Evolutionary conservation across 2,113 vertebrate genomes (phyloP).

Genomic region (Phoenicopterus ruber): DNA sequence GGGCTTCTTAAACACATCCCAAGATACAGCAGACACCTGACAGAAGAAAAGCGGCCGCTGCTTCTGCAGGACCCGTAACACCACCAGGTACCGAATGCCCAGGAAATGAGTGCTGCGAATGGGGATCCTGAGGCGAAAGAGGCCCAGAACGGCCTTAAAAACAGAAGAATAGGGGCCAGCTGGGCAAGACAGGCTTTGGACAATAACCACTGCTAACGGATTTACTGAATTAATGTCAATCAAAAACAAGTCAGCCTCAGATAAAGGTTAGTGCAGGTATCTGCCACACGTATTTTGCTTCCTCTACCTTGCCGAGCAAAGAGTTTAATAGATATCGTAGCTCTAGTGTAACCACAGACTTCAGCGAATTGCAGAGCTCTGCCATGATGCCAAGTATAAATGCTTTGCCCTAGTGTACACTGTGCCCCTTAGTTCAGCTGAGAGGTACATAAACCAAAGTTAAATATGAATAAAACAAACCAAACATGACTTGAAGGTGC

Average conservation of each 20-base stretch:
- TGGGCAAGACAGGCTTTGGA: not conserved
- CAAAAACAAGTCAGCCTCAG: not conserved
- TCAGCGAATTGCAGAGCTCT: not conserved
- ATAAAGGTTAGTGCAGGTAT: not conserved
- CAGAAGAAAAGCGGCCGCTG: not conserved
- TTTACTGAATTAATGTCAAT: not conserved
- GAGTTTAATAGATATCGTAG: not conserved
- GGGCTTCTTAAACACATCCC: not conserved
- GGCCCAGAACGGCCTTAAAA: not conserved
- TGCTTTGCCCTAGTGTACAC: not conserved
- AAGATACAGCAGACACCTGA: not conserved
- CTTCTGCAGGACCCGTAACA: not conserved
- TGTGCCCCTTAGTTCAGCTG: not conserved
- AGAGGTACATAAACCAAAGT: constrained; percentile 15
- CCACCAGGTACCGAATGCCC: not conserved
- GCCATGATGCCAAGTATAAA: not conserved
- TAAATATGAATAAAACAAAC: constrained; percentile 18
- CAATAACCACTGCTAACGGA: not conserved
- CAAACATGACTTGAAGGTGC: constrained; percentile 30
- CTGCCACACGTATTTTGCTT: not conserved
- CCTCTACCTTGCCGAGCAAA: not conserved
- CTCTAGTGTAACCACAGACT: not conserved
- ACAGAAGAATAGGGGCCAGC: not conserved
- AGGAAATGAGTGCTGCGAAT: not conserved
- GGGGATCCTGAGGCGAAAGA: not conserved